These are phyloP conservation scores for Euthynnus affinis DNA, from an alignment of 2,797 vertebrate genomes.

Conservation along the genomic window DNA sequence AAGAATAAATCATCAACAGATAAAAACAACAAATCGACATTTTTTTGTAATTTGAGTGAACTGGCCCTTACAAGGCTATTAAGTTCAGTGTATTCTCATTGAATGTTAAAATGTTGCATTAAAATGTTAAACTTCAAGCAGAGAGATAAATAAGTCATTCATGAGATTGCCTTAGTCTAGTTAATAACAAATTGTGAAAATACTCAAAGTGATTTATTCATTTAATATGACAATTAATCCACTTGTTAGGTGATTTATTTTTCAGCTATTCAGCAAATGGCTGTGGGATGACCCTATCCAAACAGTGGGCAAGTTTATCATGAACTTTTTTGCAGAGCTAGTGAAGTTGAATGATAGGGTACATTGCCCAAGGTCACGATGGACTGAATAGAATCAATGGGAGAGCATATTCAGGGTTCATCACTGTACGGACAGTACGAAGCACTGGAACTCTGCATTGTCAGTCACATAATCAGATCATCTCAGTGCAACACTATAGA, in stretches of 20 bases:
- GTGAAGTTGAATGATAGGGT: slow-evolving; percentile 55
- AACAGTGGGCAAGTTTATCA: slow-evolving; percentile 55
- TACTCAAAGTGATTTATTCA: slow-evolving; percentile 9
- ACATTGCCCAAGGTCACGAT: slow-evolving; percentile 24
- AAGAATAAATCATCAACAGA: too few species aligned
- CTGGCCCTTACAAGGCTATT: neutral
- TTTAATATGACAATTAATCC: slow-evolving; percentile 24
- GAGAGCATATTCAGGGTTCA: slow-evolving; percentile 37
- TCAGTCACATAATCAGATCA: slow-evolving; percentile 61
- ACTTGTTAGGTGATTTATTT: slow-evolving; percentile 41
- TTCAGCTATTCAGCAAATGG: slow-evolving; percentile 29
- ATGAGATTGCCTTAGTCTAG: slow-evolving; percentile 1
- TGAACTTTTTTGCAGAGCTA: slow-evolving; percentile 44
- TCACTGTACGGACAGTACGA: slow-evolving; percentile 32
- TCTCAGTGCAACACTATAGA: slow-evolving; percentile 63
- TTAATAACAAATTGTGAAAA: neutral
- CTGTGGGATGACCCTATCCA: slow-evolving; percentile 49
- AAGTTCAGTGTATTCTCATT: slow-evolving; percentile 12
- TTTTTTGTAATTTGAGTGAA: neutral
- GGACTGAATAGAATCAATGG: slow-evolving; percentile 50
- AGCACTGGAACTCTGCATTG: slow-evolving; percentile 48
- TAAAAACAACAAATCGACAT: too few species aligned
- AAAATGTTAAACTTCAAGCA: neutral
- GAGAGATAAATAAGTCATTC: slow-evolving; percentile 24
- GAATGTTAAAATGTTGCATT: too few species aligned